phyloP scores from a whole-genome alignment of 53 echinoderm and acorn worm species.

The Glandiceps talaboti region DNA sequence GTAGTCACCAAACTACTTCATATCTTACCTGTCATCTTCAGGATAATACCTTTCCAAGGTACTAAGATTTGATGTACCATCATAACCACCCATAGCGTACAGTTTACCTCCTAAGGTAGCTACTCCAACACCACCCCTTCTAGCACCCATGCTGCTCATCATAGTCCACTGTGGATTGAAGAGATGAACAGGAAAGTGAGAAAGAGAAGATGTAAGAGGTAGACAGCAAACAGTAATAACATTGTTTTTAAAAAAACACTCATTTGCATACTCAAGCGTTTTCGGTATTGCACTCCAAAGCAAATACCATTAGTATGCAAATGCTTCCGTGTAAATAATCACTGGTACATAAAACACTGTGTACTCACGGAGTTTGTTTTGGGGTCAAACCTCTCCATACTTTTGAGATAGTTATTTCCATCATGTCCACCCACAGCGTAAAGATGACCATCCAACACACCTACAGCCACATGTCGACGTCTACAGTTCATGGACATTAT shows the following conservation, averaged over 20 bases:
- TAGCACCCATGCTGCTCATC: slow-evolving; percentile 52
- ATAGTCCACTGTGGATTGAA: slow-evolving; percentile 66
- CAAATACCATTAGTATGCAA: background rate
- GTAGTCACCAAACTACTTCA: too few species aligned
- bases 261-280: too few species aligned
- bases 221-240: too few species aligned
- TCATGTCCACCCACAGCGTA: slow-evolving; percentile 71
- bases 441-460: slow-evolving; percentile 29
- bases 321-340: too few species aligned
- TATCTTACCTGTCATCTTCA: slow-evolving; percentile 63
- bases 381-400: slow-evolving; percentile 56
- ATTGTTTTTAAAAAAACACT: too few species aligned
- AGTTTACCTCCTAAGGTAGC: slow-evolving; percentile 53
- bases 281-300: background rate
- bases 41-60: slow-evolving; percentile 81
- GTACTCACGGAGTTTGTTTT: slow-evolving; percentile 45
- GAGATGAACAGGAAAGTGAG: too few species aligned
- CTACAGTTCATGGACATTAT: slow-evolving; percentile 24
- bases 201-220: too few species aligned
- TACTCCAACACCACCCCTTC: slow-evolving; percentile 65
- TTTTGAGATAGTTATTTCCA: slow-evolving; percentile 51
- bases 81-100: slow-evolving; percentile 74
- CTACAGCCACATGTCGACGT: slow-evolving; percentile 60
- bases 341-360: slow-evolving; percentile 60
- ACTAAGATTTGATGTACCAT: slow-evolving; percentile 67